Conservation (phyloP, 2,888 invertebrate genomes). For the Spilarctia lutea region DNA sequence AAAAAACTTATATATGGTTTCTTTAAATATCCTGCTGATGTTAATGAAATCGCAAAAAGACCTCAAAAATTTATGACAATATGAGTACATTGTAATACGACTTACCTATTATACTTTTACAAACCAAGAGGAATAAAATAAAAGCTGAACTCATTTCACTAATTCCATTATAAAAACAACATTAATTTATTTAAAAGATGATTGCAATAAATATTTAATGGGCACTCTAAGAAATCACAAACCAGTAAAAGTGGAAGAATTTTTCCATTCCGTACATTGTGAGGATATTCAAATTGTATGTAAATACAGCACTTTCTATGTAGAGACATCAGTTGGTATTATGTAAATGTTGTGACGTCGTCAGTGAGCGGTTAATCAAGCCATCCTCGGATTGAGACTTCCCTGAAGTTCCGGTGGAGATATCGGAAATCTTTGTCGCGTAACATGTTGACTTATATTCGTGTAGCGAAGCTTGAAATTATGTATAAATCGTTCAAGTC, state of each 20-base stretch:
- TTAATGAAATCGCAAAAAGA: not conserved
- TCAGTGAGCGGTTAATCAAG: slow-evolving; percentile 51
- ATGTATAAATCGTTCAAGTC: not conserved
- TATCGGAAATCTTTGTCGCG: slow-evolving; percentile 15
- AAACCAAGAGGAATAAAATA: slow-evolving; percentile 9
- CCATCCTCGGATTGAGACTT: slow-evolving; percentile 41
- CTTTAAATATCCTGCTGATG: too few relatives aligned
- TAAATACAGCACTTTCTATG: slow-evolving; percentile 63
- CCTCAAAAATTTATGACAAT: not conserved
- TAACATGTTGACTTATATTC: not conserved
- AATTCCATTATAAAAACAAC: slow-evolving; percentile 28
- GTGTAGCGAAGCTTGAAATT: not conserved
- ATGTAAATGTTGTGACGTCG: slow-evolving; percentile 67
- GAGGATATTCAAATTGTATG: slow-evolving; percentile 72
- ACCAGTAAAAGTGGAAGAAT: slow-evolving; percentile 35
- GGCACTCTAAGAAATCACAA: slow-evolving; percentile 43
- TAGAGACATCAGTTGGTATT: slow-evolving; percentile 71
- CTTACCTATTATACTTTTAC: not conserved
- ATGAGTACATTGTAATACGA: not conserved
- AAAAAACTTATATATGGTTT: too few relatives aligned
- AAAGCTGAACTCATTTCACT: slow-evolving; percentile 15
- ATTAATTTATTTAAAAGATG: slow-evolving; percentile 35
- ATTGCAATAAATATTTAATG: slow-evolving; percentile 49
- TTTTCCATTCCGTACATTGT: slow-evolving; percentile 53
- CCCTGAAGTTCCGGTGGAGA: slow-evolving; percentile 25